Evolutionary conservation across 2,113 vertebrate species (phyloP).

Genomic region (Archilochus colubris): DNA sequence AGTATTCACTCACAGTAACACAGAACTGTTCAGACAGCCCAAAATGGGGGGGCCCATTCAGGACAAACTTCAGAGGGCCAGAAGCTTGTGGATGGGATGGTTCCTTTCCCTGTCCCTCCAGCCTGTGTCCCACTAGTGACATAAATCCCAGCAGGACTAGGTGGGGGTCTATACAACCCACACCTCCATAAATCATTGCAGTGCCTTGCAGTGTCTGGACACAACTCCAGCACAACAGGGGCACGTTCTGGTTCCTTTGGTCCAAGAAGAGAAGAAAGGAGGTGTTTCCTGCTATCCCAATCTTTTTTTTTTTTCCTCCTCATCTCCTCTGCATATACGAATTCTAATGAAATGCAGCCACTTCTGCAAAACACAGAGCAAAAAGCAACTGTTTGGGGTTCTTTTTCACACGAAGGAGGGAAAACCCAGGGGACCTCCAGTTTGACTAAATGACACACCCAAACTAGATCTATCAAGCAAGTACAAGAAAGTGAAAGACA

Average conservation of each 20-base stretch:
- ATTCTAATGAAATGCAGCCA: neutral
- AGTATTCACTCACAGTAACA: neutral
- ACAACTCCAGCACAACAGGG: fast-evolving
- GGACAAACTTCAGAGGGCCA: neutral
- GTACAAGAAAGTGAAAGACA: neutral
- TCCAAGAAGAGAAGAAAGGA: neutral
- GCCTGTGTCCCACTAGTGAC: neutral
- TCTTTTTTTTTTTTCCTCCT: neutral
- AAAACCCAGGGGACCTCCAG: neutral
- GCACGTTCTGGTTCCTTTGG: neutral
- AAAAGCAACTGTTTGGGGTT: neutral
- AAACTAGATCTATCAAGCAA: neutral
- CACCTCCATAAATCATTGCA: fast-evolving
- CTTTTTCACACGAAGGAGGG: neutral
- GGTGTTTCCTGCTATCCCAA: neutral
- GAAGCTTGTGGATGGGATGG: fast-evolving
- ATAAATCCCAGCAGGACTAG: neutral
- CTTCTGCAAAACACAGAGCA: neutral
- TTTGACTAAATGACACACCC: neutral
- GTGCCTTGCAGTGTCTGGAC: neutral
- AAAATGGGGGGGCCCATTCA: neutral
- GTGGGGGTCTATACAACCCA: neutral
- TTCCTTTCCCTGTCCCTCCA: neutral
- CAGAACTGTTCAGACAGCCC: neutral
- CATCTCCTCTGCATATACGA: neutral